Conservation (phyloP, 2,113 vertebrate genomes). For the Mirounga angustirostris region DNA sequence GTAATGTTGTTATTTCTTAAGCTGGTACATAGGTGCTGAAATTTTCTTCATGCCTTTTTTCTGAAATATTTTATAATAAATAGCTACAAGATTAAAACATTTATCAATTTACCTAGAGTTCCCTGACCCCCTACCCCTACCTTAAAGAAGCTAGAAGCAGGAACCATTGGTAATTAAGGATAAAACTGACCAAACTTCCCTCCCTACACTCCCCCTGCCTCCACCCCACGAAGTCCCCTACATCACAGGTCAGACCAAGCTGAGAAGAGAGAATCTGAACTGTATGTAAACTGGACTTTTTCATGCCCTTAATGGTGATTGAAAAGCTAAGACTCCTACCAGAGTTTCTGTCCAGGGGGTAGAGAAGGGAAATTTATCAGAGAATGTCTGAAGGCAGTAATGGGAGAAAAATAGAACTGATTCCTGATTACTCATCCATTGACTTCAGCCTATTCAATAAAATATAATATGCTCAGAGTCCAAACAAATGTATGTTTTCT, state of each 20-base stretch:
- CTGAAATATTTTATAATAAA: not conserved
- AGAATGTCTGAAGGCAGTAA: not conserved
- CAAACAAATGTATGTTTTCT: slow-evolving; percentile 48
- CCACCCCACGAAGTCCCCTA: not conserved
- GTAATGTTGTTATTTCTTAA: not conserved
- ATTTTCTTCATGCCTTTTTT: not conserved
- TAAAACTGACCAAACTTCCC: not conserved
- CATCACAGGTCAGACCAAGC: not conserved
- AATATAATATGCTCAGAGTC: not conserved
- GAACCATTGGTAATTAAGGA: not conserved
- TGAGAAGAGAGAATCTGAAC: not conserved
- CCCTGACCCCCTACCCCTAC: not conserved
- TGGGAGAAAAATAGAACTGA: not conserved
- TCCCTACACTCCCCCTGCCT: not conserved
- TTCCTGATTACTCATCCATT: not conserved
- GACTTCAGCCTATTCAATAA: slow-evolving; percentile 38
- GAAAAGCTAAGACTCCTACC: not conserved
- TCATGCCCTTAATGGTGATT: not conserved
- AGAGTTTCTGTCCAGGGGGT: not conserved
- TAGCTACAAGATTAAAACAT: not conserved
- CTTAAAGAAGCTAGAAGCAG: not conserved
- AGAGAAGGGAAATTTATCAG: not conserved
- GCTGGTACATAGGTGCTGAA: not conserved
- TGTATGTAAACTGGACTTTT: not conserved
- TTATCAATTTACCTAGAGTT: not conserved